Conservation (phyloP, 2,888 invertebrate genomes). For the Harpagoxenus sublaevis region DNA sequence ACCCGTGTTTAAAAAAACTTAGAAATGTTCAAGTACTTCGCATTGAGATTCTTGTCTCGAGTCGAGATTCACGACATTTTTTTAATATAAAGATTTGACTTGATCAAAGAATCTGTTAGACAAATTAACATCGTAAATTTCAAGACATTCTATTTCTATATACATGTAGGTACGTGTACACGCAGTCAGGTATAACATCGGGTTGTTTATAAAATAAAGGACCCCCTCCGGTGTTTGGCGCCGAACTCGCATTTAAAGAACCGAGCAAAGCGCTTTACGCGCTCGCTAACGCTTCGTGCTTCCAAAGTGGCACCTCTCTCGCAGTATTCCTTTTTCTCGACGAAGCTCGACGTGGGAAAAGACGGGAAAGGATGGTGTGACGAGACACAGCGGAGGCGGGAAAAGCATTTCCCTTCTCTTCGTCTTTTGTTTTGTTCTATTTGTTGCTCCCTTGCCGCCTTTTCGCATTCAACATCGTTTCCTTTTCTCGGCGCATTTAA, state of each 20-base stretch:
- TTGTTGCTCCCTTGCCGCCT: constrained; percentile 33
- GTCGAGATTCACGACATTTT: neutral
- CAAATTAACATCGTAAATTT: constrained; percentile 19
- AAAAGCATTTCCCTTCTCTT: constrained; percentile 44
- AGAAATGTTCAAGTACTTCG: neutral
- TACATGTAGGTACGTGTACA: neutral
- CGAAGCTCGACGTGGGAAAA: constrained; percentile 33
- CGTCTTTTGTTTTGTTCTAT: constrained; percentile 22
- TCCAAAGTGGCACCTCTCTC: constrained; percentile 52
- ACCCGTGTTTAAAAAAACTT: neutral
- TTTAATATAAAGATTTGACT: neutral
- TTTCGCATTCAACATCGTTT: constrained; percentile 45
- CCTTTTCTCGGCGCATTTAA: constrained; percentile 27
- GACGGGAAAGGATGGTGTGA: constrained; percentile 27
- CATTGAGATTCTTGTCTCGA: neutral
- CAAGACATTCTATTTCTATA: neutral
- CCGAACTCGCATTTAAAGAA: constrained; percentile 64
- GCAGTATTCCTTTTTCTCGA: constrained; percentile 27
- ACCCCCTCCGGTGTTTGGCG: constrained; percentile 62
- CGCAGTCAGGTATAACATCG: constrained; percentile 49
- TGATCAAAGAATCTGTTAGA: neutral
- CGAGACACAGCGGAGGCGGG: constrained; percentile 2
- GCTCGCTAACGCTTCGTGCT: constrained; percentile 56
- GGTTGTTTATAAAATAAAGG: constrained; percentile 77
- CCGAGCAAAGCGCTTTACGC: constrained; percentile 66